phyloP scores from a whole-genome alignment of 2,797 vertebrate genomes.

The Pitangus sulphuratus region DNA sequence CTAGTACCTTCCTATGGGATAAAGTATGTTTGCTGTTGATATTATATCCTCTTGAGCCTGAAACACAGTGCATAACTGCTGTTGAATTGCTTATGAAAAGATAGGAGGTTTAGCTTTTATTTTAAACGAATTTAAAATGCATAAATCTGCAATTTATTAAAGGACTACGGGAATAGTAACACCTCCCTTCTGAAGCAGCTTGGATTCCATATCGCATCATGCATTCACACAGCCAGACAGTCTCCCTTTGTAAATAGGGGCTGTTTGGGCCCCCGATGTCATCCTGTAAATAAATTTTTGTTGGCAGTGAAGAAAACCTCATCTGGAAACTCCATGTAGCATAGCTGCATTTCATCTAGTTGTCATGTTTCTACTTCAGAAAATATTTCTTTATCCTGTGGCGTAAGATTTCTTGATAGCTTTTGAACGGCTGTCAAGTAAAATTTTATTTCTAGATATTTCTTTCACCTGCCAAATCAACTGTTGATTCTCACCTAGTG shows the following conservation, averaged over 20 bases:
- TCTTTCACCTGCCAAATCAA: background rate
- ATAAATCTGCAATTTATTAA: background rate
- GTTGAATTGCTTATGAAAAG: background rate
- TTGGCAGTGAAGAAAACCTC: background rate
- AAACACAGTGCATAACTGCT: background rate
- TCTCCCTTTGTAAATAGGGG: background rate
- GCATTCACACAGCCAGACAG: background rate
- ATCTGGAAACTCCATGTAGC: background rate
- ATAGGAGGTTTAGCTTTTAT: background rate
- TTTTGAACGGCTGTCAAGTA: constrained; percentile 57
- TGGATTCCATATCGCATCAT: background rate
- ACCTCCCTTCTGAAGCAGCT: background rate
- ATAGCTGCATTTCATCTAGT: constrained; percentile 18
- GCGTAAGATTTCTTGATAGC: constrained; percentile 1
- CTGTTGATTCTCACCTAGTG: constrained; percentile 6
- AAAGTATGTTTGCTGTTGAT: background rate
- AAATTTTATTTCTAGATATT: constrained; percentile 44
- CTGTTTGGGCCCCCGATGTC: background rate
- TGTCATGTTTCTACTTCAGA: constrained; percentile 43
- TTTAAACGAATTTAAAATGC: background rate
- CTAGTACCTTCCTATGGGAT: background rate
- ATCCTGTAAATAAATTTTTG: background rate
- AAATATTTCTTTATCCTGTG: constrained; percentile 3
- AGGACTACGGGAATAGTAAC: background rate
- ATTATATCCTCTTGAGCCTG: background rate